Base-by-base conservation (phyloP, 2,888 invertebrate species). In the Napeogenes sylphis region DNA sequence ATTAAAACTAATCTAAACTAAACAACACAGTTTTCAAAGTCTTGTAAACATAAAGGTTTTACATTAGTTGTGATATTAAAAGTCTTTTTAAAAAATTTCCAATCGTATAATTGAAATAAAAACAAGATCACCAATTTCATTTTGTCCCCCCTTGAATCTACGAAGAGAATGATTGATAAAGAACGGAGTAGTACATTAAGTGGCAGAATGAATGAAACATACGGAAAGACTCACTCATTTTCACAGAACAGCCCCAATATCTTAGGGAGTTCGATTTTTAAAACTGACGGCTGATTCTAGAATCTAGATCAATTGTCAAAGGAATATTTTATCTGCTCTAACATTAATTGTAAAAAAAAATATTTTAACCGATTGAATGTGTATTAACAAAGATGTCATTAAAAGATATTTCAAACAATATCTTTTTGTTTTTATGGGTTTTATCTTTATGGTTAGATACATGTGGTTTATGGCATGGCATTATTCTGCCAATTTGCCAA, bases 61-160 rank as follows among this genome's bases (percentile, higher is more conserved):
- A 21, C 21, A 21, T 21, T 1, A 21, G 21, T 21, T 21, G 21
- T 21, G 21, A 21, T 21, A 21, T 21, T 21, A 21, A 21, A 21
- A 21, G 21, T 1, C 21, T 1, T 21, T 21, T 21, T 21, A 21
- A 21, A 21, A 21, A 1, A 21, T 58, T 55, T 65, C 59, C 68
- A 69, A 69, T 57, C 63, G 67, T 73, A 70, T 66, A 66, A 56
- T 65, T 71, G 68, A 62, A 62, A 63, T 62, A 63, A 68, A 66
- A 71, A 65, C 68, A 69, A 69, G 69, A 73, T 77, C 79, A 74
- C 77, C 73, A 74, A 78, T 80, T 81, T 81, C 74, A 73, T 78
- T 80, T 78, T 78, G 78, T 78, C 79, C 80, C 82, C 73, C 79
- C 82, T 84, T 82, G 77, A 76, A 83, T 83, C 82, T 76, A 73